phyloP scores from a whole-genome alignment of 2,113 vertebrate genomes.

The Brachypteracias leptosomus region DNA sequence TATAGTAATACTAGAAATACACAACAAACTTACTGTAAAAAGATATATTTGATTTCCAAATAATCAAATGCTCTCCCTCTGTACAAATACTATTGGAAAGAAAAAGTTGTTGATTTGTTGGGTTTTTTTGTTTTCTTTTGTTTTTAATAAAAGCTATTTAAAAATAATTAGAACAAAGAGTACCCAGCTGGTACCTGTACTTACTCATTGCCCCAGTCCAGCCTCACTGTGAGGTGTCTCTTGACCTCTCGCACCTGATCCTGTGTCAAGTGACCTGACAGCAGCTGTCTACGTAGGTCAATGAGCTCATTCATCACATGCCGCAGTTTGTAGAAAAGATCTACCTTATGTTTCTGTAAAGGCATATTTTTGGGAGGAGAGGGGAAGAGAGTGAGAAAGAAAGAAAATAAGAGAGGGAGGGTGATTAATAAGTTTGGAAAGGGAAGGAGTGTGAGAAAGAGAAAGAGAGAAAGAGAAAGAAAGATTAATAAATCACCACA shows the following conservation, averaged over 20 bases:
- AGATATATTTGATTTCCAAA: neutral
- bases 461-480: constrained; percentile 37
- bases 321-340: constrained; percentile 95
- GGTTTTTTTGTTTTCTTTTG: neutral
- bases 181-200: constrained; percentile 64
- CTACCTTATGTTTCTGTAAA: constrained; percentile 92
- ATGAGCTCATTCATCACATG: constrained; percentile 98
- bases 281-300: constrained; percentile 93
- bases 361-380: constrained; percentile 29
- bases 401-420: neutral
- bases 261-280: constrained; percentile 93
- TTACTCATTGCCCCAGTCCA: constrained; percentile 99
- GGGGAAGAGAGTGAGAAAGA: neutral
- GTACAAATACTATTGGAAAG: neutral
- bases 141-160: neutral
- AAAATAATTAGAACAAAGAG: neutral
- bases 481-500: constrained; percentile 47
- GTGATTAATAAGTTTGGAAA: neutral
- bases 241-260: constrained; percentile 96
- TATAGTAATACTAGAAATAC: neutral
- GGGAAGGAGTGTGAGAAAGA: neutral
- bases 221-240: constrained; percentile 91
- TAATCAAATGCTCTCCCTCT: neutral
- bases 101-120: accelerated
- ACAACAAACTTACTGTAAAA: neutral